Evolutionary conservation across 2,888 invertebrate genomes (phyloP), one percentile per base, ranked within the genome.

Genomic region (Leucania comma): DNA sequence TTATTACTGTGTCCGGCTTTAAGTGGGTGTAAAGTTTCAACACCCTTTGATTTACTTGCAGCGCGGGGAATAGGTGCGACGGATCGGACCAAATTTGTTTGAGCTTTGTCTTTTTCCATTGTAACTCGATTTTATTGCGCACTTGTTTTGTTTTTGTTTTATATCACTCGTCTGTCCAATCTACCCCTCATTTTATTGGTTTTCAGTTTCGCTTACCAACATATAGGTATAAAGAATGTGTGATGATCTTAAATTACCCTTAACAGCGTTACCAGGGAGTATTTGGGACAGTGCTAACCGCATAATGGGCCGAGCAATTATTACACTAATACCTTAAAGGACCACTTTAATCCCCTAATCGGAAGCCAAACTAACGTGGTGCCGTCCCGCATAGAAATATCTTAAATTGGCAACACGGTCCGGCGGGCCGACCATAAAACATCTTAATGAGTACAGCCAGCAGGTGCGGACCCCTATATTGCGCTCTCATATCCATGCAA

Each of bases 21-120:
- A 96, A 96, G 96, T 95, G 96, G 96, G 96, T 95, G 96, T 95
- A 95, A 95, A 96, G 95, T 96, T 96, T 95, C 96, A 95, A 95
- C 95, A 95, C 95, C 96, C 96, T 95, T 95, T 95, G 95, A 96
- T 95, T 96, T 95, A 96, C 95, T 95, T 94, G 92, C 93, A 89
- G 90, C 86, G 91, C 92, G 93, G 93, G 92, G 87, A 90, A 91
- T 93, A 93, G 93, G 94, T 93, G 90, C 90, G 89, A 90, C 86
- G 87, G 89, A 90, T 90, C 88, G 90, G 85, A 88, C 90, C 83
- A 86, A 93, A 93, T 93, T 92, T 90, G 90, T 92, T 92, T 91
- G 88, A 91, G 88, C 90, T 91, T 91, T 91, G 89, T 91, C 88
- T 91, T 91, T 92, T 91, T 88, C 85, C 86, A 86, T 80, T 88